Conservation (phyloP, 1,140 invertebrate genomes). For the Neodiprion fabricii region DNA sequence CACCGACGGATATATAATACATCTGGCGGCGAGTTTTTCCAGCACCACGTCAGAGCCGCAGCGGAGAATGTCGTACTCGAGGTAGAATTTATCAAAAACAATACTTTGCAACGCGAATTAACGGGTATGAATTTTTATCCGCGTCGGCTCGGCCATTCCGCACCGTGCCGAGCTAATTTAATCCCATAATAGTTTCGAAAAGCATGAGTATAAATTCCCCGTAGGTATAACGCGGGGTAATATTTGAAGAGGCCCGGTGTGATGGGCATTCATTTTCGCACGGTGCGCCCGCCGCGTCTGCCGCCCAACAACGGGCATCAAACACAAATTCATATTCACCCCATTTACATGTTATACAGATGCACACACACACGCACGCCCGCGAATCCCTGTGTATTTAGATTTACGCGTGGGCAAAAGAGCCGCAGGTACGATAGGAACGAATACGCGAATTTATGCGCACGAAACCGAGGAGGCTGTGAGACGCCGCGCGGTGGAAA, state of each 20-base stretch:
- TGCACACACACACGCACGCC: background rate
- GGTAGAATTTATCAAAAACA: too few relatives aligned
- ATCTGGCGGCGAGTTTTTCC: too few relatives aligned
- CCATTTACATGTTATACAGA: too few relatives aligned
- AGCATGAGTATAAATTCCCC: background rate
- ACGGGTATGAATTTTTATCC: too few relatives aligned
- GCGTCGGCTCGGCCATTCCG: too few relatives aligned
- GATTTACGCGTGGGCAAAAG: background rate
- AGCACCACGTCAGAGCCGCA: too few relatives aligned
- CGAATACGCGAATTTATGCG: background rate
- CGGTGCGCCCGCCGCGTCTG: too few relatives aligned
- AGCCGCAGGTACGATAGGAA: background rate
- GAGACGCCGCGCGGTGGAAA: background rate
- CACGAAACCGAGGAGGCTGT: slow-evolving; percentile 10
- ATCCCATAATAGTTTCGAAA: background rate
- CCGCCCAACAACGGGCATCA: too few relatives aligned
- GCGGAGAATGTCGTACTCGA: too few relatives aligned
- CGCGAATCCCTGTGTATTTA: background rate
- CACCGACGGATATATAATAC: too few relatives aligned
- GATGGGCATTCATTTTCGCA: background rate
- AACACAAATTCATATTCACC: too few relatives aligned
- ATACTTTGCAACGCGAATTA: too few relatives aligned
- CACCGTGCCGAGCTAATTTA: background rate
- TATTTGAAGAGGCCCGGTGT: background rate
- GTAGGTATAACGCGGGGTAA: background rate